Conservation (phyloP, 2,888 invertebrate species). For the Drosophila siamana region DNA sequence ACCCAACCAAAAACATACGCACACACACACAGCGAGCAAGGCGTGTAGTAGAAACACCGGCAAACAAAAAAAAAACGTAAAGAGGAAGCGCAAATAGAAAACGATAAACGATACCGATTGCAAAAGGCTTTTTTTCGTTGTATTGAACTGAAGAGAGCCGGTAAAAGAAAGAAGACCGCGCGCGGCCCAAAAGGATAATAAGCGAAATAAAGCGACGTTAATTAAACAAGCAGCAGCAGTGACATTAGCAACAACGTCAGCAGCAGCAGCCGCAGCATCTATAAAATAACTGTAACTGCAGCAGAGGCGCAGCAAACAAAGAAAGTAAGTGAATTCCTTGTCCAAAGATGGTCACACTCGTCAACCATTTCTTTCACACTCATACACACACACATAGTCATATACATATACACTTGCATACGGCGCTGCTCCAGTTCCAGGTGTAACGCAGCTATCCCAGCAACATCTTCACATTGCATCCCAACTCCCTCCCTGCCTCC, state of each 20-base stretch:
- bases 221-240: conserved; percentile 37
- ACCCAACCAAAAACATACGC: conserved; percentile 24
- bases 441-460: conserved; percentile 44
- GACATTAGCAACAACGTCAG: conserved; percentile 18
- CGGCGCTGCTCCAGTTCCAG: conserved; percentile 69
- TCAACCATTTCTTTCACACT: conserved; percentile 24
- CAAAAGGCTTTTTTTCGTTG: conserved; percentile 9
- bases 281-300: conserved; percentile 9
- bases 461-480: conserved; percentile 44
- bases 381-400: background rate
- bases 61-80: conserved; percentile 54
- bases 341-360: conserved; percentile 62
- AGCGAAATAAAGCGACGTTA: conserved; percentile 55
- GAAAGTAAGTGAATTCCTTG: conserved; percentile 78
- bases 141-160: conserved; percentile 12
- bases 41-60: conserved; percentile 68
- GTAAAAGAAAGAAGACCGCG: background rate
- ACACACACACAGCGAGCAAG: conserved; percentile 33
- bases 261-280: background rate
- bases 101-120: conserved; percentile 38
- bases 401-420: background rate
- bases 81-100: conserved; percentile 48
- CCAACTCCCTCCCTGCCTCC: background rate
- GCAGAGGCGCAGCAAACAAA: conserved; percentile 54
- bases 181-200: conserved; percentile 51